Evolutionary conservation across 64 coral and sea anemone genomes (phyloP), one percentile per base, ranked within the genome.

Genomic region (Exaiptasia diaphana): DNA sequence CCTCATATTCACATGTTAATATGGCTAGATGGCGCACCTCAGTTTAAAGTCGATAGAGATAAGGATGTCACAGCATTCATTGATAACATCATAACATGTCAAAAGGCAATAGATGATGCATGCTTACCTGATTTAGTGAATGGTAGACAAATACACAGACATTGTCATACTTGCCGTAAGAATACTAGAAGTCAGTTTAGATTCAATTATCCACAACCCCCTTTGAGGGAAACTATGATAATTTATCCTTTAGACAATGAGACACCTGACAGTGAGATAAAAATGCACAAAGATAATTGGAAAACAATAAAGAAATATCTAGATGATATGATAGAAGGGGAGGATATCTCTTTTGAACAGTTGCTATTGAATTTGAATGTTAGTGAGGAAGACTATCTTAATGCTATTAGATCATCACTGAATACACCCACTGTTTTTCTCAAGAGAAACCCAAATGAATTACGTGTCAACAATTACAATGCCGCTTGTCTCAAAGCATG

Each of bases 271-370:
- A 34, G 53, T 64, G 58, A 64, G 30, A 30, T 80, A 43, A 42
- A 37, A 80, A 80, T 45, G 76, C 58, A 80, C 56, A 80, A 80
- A 80, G 41, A 80, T 27, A 63, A 41, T 41, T 80, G 76, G 76
- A 80, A 80, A 64, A 60, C 58, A 41, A 80, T 80, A 60, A 80
- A 64, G 62, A 80, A 29, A 25, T 64, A 38, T 61, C 56, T 63
- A 46, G 41, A 80, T 64, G 76, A 80, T 57, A 80, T 31, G 34
- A 80, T 41, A 64, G 76, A 80, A 32, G 58, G 41, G 57, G 76
- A 80, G 45, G 76, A 64, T 80, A 80, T 80, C 58, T 38, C 58
- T 39, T 64, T 80, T 80, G 76, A 80, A 60, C 20, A 80, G 58
- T 45, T 80, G 58, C 56, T 80, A 38, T 56, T 24, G 53, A 79